These are phyloP conservation scores for Apamea sordens DNA, from an alignment of 2,888 invertebrate genomes.

Conservation along the genomic window DNA sequence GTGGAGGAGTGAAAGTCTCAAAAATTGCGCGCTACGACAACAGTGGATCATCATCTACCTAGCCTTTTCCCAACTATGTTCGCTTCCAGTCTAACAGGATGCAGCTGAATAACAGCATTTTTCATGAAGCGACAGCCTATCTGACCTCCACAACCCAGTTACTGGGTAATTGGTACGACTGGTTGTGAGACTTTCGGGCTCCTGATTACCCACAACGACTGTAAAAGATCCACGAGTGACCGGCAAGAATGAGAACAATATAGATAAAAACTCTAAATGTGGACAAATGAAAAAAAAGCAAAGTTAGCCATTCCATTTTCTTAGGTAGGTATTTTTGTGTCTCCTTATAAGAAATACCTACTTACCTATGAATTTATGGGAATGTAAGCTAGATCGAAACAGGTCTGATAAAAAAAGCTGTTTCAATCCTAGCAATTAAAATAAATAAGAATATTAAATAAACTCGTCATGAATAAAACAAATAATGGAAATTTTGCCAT, in stretches of 20 bases:
- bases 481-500: slow-evolving; percentile 18
- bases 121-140: no score
- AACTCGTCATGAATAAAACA: neutral
- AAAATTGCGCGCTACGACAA: neutral
- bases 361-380: neutral
- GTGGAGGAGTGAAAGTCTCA: neutral
- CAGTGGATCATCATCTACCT: no score
- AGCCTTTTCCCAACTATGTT: no score
- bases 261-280: neutral
- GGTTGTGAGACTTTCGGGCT: no score
- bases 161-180: no score
- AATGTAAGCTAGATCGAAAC: neutral
- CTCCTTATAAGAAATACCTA: neutral
- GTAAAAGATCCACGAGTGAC: no score
- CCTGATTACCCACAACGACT: no score
- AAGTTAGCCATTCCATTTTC: neutral
- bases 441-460: neutral
- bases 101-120: no score
- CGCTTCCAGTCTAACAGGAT: no score
- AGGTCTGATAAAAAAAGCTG: neutral
- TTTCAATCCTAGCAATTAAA: neutral
- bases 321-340: neutral
- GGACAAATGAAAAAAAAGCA: neutral
- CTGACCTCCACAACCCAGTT: no score
- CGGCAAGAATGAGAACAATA: no score